These are phyloP conservation scores for Eulemur mongoz DNA, from an alignment of 2,797 vertebrate species.

Conservation along the genomic window DNA sequence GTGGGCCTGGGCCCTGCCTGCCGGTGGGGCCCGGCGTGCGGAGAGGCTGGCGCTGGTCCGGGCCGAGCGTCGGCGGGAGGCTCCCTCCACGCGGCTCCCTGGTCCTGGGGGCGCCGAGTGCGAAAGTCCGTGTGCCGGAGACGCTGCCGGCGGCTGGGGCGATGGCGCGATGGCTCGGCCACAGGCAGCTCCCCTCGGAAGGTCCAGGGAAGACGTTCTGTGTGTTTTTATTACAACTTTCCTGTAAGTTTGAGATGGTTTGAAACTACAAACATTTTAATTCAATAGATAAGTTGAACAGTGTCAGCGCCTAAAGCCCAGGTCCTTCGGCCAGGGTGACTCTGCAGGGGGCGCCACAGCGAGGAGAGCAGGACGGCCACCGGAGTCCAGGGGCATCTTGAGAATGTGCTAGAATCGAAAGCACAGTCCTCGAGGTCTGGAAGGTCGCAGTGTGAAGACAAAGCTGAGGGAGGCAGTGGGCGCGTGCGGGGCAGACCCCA, in stretches of 20 bases:
- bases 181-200: too few species aligned
- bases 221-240: background rate
- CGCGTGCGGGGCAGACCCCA: background rate
- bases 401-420: background rate
- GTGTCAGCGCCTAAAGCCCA: background rate
- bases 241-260: background rate
- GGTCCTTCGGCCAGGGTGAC: background rate
- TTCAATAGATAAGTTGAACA: background rate
- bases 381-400: background rate
- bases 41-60: background rate
- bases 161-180: fast-evolving
- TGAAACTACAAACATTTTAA: background rate
- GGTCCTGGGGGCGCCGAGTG: too few species aligned
- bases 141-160: fast-evolving
- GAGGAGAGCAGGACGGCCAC: background rate
- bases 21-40: too few species aligned
- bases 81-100: too few species aligned
- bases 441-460: background rate
- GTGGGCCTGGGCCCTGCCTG: background rate
- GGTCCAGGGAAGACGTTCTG: too few species aligned
- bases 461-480: background rate
- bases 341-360: too few species aligned
- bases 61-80: background rate
- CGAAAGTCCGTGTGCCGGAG: background rate
- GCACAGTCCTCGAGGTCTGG: background rate